Conservation (phyloP, 2,888 invertebrate species). For the Neuroscelio doddi region DNA sequence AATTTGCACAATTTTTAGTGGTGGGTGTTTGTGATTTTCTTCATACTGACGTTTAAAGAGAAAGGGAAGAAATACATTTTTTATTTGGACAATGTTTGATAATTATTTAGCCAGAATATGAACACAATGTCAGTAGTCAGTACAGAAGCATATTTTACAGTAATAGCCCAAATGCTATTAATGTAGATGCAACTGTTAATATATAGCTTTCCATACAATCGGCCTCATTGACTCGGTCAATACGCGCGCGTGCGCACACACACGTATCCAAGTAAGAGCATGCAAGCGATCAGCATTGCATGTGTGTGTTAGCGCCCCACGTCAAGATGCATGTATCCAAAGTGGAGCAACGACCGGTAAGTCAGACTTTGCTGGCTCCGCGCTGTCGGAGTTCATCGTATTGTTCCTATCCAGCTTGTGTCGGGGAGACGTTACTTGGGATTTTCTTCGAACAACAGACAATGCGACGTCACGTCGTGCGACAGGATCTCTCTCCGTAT, state of each 20-base stretch:
- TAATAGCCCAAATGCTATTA: constrained; percentile 28
- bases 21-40: too few species aligned
- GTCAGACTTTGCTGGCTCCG: constrained; percentile 62
- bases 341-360: constrained; percentile 66
- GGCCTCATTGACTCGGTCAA: constrained; percentile 35
- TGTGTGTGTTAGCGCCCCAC: constrained; percentile 44
- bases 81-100: too few species aligned
- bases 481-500: constrained; percentile 14
- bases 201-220: constrained; percentile 33
- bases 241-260: constrained; percentile 10
- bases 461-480: constrained; percentile 43
- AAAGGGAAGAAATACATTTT: too few species aligned
- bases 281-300: constrained; percentile 30
- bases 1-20: too few species aligned
- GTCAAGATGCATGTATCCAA: constrained; percentile 49
- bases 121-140: too few species aligned
- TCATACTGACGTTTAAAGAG: too few species aligned
- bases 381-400: constrained; percentile 61
- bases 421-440: constrained; percentile 22
- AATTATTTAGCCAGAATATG: too few species aligned
- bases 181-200: constrained; percentile 25
- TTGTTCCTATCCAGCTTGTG: constrained; percentile 57
- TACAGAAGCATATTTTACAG: too few species aligned
- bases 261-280: constrained; percentile 31
- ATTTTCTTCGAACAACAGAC: constrained; percentile 41